phyloP scores from a whole-genome alignment of 2,797 vertebrate genomes.

The Micrastur ruficollis region DNA sequence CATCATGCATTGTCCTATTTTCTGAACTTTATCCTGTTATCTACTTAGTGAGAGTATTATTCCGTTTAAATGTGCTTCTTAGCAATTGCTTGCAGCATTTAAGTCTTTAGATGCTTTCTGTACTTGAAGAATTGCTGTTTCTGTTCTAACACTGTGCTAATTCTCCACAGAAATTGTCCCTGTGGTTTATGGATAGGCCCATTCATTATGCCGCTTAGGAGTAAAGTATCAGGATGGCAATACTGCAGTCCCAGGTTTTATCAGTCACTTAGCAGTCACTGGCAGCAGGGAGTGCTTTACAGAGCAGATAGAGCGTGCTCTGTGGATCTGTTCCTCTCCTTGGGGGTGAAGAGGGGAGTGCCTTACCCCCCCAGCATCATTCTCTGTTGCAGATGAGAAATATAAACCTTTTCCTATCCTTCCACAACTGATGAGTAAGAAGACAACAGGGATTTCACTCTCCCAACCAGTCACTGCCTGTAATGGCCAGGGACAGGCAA shows the following conservation, averaged over 20 bases:
- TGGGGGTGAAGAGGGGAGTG: background rate
- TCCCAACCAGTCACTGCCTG: background rate
- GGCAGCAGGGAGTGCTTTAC: background rate
- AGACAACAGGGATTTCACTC: background rate
- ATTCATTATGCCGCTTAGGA: background rate
- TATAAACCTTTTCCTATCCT: background rate
- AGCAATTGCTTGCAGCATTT: constrained; percentile 34
- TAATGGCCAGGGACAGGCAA: background rate
- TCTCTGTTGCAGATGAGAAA: background rate
- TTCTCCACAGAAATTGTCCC: constrained; percentile 5
- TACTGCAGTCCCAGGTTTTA: background rate
- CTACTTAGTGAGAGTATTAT: constrained; percentile 26
- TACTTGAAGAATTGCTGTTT: constrained; percentile 27
- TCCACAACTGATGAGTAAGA: background rate
- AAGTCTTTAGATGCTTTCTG: constrained; percentile 15
- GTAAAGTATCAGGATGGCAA: background rate
- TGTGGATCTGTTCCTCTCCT: background rate
- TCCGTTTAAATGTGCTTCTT: constrained; percentile 40
- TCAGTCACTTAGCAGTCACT: accelerated
- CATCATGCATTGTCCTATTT: background rate
- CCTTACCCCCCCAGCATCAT: background rate
- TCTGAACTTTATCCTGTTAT: constrained; percentile 50
- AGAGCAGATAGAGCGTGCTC: background rate
- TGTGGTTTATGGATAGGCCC: background rate
- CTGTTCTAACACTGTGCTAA: background rate